phyloP scores from a whole-genome alignment of 2,888 invertebrate species.

The Pandemis cinnamomeana region DNA sequence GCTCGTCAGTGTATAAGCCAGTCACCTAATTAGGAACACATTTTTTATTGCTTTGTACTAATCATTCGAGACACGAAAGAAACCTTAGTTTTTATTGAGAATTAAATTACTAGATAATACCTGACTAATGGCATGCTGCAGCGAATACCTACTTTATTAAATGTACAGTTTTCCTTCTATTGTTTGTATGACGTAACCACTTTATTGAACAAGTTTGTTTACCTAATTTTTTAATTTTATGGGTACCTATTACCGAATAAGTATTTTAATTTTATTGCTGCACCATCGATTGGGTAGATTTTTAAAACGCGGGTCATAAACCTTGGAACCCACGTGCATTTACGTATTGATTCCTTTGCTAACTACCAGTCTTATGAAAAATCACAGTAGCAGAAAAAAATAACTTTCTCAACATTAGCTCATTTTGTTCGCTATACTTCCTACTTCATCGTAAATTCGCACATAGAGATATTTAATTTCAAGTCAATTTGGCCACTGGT shows the following conservation, averaged over 20 bases:
- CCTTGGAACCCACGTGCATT: no score
- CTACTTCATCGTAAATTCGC: no score
- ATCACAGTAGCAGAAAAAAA: no score
- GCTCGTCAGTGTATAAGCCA: slow-evolving; percentile 1
- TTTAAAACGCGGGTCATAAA: not conserved
- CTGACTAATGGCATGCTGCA: slow-evolving; percentile 30
- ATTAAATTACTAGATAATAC: slow-evolving; percentile 1
- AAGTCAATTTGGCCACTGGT: no score
- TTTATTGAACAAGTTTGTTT: slow-evolving; percentile 4
- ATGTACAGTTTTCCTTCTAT: slow-evolving; percentile 53
- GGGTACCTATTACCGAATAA: not conserved
- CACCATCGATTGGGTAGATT: not conserved
- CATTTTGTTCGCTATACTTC: no score
- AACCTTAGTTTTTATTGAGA: slow-evolving; percentile 44
- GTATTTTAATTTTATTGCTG: no score
- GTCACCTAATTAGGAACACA: slow-evolving; percentile 12
- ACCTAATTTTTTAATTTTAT: not conserved
- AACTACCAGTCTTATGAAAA: no score
- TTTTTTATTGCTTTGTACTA: slow-evolving; percentile 39
- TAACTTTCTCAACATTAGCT: no score
- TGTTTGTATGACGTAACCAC: slow-evolving; percentile 46
- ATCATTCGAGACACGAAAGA: slow-evolving; percentile 55
- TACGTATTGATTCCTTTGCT: no score
- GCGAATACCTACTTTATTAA: slow-evolving; percentile 24
- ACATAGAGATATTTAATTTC: no score